phyloP scores from a whole-genome alignment of 2,888 invertebrate genomes.

The Galerucella pusilla region DNA sequence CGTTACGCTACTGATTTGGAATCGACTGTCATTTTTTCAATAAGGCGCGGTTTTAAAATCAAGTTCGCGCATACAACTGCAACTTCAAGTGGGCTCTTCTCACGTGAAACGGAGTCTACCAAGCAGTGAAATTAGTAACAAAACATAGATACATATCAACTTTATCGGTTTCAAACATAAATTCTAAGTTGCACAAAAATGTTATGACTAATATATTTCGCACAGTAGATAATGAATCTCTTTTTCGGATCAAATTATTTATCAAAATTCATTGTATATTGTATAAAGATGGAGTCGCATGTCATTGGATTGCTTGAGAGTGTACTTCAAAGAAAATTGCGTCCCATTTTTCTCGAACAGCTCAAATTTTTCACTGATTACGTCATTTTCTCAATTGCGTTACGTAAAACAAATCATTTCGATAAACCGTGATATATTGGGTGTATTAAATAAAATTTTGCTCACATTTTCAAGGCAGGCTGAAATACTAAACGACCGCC shows the following conservation, averaged over 20 bases:
- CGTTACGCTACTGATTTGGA: too few species aligned
- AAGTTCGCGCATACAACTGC: too few species aligned
- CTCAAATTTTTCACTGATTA: constrained; percentile 22
- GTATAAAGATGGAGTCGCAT: neutral
- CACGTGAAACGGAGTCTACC: too few species aligned
- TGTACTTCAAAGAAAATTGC: constrained; percentile 4
- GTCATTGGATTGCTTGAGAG: neutral
- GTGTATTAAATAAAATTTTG: neutral
- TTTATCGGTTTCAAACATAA: too few species aligned
- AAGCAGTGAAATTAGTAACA: too few species aligned
- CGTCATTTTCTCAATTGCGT: constrained; percentile 19
- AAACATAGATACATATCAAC: too few species aligned
- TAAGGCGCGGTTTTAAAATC: too few species aligned
- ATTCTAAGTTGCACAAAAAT: too few species aligned
- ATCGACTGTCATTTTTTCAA: too few species aligned
- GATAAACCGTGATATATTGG: constrained; percentile 12
- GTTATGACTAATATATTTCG: too few species aligned
- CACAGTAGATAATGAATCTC: neutral
- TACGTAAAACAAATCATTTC: constrained; percentile 25
- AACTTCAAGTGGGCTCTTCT: too few species aligned
- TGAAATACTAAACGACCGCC: neutral
- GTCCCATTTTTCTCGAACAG: constrained; percentile 13
- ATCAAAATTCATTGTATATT: neutral
- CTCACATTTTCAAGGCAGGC: neutral
- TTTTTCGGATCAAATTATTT: neutral